Percentiles rank a stretch among this genome's conserved stretches.
Evolutionary conservation across 2,113 vertebrate species (phyloP).

Genomic region (Cacatua alba): DNA sequence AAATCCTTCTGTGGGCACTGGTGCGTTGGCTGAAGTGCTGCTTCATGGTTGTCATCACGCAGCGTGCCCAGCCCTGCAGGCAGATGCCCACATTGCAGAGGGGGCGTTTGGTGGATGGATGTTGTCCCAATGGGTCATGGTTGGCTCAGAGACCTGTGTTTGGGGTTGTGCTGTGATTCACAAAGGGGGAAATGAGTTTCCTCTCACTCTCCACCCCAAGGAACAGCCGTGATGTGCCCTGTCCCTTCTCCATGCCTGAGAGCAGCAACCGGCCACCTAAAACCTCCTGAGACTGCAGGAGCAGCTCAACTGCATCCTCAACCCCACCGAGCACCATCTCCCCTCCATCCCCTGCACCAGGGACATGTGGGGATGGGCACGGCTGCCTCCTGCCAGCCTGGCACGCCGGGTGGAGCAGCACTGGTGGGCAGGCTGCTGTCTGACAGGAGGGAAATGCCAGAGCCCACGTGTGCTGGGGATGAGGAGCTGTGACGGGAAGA

Average conservation of each 20-base stretch:
- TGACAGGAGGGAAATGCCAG: background rate
- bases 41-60: background rate
- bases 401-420: fast-evolving
- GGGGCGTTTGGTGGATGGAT: background rate
- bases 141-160: background rate
- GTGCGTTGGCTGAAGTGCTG: background rate
- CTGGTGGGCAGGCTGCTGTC: background rate
- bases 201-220: background rate
- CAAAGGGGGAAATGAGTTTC: background rate
- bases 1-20: background rate
- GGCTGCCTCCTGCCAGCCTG: background rate
- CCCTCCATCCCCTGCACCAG: background rate
- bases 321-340: background rate
- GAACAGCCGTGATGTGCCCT: background rate
- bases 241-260: background rate
- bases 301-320: background rate
- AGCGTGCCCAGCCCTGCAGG: background rate
- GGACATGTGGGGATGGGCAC: background rate
- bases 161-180: background rate
- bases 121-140: background rate
- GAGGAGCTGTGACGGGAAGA: background rate
- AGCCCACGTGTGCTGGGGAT: background rate
- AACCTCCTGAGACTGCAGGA: background rate
- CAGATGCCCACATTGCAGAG: background rate
- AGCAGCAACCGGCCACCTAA: fast-evolving